Percentiles rank a stretch among this genome's conserved stretches.
These are phyloP conservation scores for Psilanteris sp. DNA, from an alignment of 1,140 invertebrate genomes.

Conservation along the genomic window DNA sequence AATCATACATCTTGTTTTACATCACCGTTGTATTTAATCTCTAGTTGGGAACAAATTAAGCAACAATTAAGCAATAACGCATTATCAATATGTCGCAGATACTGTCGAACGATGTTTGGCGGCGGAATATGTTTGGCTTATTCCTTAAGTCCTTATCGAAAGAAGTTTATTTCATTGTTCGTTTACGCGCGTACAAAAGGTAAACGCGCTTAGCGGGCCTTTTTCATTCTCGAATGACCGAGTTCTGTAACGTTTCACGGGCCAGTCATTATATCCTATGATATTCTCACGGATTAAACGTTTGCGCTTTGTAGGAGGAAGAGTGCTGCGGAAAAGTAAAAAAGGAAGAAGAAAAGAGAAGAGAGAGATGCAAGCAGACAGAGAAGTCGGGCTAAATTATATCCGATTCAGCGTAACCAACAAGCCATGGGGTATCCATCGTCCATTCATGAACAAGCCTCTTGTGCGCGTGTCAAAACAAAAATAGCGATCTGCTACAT, in stretches of 20 bases:
- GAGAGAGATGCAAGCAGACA: slow-evolving; percentile 7
- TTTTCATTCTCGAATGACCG: slow-evolving; percentile 66
- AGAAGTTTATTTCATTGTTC: slow-evolving; percentile 58
- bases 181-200: slow-evolving; percentile 56
- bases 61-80: slow-evolving; percentile 20
- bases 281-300: slow-evolving; percentile 75
- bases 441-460: slow-evolving; percentile 65
- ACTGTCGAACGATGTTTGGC: slow-evolving; percentile 8
- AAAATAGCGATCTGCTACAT: slow-evolving; percentile 68
- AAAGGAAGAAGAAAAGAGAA: slow-evolving; percentile 13
- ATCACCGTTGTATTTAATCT: no score
- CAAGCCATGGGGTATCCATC: slow-evolving; percentile 74
- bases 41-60: no score
- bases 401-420: slow-evolving; percentile 74
- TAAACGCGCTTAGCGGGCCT: slow-evolving; percentile 71
- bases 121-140: slow-evolving; percentile 15
- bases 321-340: slow-evolving; percentile 36
- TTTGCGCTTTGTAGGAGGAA: slow-evolving; percentile 54
- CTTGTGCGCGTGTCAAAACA: slow-evolving; percentile 79
- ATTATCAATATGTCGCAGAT: slow-evolving; percentile 13
- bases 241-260: slow-evolving; percentile 71
- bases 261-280: slow-evolving; percentile 74
- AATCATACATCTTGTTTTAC: no score
- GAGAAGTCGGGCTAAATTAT: slow-evolving; percentile 59
- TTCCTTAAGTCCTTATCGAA: slow-evolving; percentile 26